Conservation (phyloP, 1,140 invertebrate species). For the Doryteuthis pealeii region DNA sequence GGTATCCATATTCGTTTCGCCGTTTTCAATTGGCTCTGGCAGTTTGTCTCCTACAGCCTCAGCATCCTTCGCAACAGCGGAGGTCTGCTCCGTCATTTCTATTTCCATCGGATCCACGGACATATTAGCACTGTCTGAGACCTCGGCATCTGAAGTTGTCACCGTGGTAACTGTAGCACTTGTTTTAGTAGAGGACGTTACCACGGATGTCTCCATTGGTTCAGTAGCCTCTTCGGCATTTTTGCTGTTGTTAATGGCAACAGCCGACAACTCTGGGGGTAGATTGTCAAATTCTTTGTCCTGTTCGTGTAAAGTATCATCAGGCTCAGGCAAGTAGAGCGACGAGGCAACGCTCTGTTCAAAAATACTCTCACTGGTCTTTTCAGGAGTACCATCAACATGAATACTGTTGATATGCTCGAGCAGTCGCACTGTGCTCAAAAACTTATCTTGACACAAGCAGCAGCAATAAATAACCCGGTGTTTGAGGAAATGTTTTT, state of each 20-base stretch:
- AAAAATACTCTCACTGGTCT: conserved; percentile 42
- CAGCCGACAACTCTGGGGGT: conserved; percentile 42
- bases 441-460: conserved; percentile 40
- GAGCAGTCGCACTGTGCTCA: conserved; percentile 49
- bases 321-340: conserved; percentile 55
- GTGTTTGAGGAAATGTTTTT: conserved; percentile 58
- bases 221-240: not conserved
- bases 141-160: not conserved
- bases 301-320: conserved; percentile 26
- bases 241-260: conserved; percentile 4
- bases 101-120: conserved; percentile 14
- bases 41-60: conserved; percentile 11
- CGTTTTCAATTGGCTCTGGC: not conserved
- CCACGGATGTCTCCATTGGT: not conserved
- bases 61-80: conserved; percentile 6
- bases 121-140: conserved; percentile 6
- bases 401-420: conserved; percentile 51
- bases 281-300: conserved; percentile 47
- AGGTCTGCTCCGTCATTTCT: not conserved
- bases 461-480: conserved; percentile 50
- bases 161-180: not conserved
- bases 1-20: not conserved
- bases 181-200: conserved; percentile 1
- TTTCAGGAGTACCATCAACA: conserved; percentile 20
- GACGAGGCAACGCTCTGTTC: conserved; percentile 46